Evolutionary conservation across 2,113 vertebrate genomes (phyloP).

Genomic region (Tyrannus savana): DNA sequence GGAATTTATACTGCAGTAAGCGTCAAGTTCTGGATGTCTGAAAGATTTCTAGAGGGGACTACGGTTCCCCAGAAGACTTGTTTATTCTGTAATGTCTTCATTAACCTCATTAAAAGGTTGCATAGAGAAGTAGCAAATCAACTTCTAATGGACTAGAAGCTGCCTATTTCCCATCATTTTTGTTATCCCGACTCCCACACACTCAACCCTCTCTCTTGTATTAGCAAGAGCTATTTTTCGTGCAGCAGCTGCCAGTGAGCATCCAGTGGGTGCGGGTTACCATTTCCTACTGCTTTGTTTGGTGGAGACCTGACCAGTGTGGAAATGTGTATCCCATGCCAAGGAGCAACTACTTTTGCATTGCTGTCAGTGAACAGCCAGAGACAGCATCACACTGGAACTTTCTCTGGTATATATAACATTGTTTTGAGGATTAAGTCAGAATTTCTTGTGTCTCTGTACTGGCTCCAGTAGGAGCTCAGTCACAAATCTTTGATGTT

Average conservation of each 20-base stretch:
- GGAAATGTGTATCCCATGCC: background rate
- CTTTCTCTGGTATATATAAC: background rate
- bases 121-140: background rate
- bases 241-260: background rate
- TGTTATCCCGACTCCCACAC: background rate
- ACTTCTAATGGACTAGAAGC: background rate
- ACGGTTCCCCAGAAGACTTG: background rate
- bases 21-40: background rate
- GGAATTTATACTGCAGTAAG: background rate
- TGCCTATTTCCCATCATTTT: background rate
- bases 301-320: background rate
- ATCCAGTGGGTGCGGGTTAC: background rate
- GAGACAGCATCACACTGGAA: background rate
- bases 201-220: background rate
- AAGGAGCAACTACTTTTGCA: background rate
- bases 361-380: background rate
- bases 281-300: background rate
- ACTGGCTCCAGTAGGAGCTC: background rate
- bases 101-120: background rate
- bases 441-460: background rate
- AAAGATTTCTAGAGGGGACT: background rate
- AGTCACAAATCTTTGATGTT: background rate
- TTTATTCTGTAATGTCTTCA: background rate
- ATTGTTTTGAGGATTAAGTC: background rate
- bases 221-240: background rate